phyloP scores from a whole-genome alignment of 1,140 invertebrate species.

The Bursaphelenchus mucronatus region DNA sequence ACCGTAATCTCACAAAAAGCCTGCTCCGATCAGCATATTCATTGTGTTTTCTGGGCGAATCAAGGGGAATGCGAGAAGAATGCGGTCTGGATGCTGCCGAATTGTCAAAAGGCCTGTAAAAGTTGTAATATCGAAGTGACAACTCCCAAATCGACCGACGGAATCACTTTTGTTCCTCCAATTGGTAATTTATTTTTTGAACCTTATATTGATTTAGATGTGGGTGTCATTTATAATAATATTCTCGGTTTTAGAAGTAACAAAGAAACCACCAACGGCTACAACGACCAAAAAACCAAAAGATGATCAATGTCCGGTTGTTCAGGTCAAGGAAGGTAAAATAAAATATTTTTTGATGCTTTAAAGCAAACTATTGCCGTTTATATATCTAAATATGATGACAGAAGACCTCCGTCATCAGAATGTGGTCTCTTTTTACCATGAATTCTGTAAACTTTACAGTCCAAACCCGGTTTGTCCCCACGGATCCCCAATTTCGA shows the following conservation, averaged over 20 bases:
- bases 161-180: not conserved
- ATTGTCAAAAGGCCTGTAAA: constrained; percentile 34
- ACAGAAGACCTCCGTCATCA: not conserved
- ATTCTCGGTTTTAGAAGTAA: not conserved
- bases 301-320: constrained; percentile 6
- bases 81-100: constrained; percentile 30
- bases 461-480: constrained; percentile 36
- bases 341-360: constrained; percentile 19
- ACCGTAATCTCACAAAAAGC: not conserved
- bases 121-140: constrained; percentile 11
- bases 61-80: constrained; percentile 32
- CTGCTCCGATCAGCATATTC: constrained; percentile 18
- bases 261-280: not conserved
- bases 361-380: not conserved
- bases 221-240: not conserved
- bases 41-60: constrained; percentile 32
- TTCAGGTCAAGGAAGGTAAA: constrained; percentile 30
- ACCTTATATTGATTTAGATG: not conserved
- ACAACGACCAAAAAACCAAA: not conserved
- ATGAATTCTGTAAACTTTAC: constrained; percentile 11
- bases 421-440: constrained; percentile 1
- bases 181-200: not conserved
- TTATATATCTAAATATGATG: not conserved
- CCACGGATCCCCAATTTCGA: constrained; percentile 34
- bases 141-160: not conserved